These are phyloP conservation scores for Pantelozetes paolii DNA, from an alignment of 2,888 invertebrate species.

Conservation along the genomic window DNA sequence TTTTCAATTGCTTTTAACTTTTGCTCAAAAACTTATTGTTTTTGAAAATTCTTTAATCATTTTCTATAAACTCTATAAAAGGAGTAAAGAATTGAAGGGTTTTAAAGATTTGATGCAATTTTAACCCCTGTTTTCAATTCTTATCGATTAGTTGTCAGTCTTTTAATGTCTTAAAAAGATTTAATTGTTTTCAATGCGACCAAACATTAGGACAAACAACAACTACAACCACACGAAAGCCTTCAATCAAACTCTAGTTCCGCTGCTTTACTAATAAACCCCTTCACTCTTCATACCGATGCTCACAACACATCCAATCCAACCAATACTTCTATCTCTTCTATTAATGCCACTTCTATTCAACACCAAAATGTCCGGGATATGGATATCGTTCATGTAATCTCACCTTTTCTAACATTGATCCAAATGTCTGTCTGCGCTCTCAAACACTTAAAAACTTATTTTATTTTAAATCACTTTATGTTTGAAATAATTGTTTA, in stretches of 20 bases:
- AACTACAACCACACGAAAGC: conserved; percentile 11
- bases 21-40: no score
- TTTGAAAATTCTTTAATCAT: no score
- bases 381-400: conserved; percentile 48
- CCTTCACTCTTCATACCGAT: conserved; percentile 34
- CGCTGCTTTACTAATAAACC: conserved; percentile 29
- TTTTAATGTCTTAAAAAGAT: no score
- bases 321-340: conserved; percentile 8
- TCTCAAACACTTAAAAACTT: no score
- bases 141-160: no score
- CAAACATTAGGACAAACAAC: conserved; percentile 17
- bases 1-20: background rate
- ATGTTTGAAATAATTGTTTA: background rate
- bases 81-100: no score
- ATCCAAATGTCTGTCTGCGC: no score
- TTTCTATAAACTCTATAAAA: no score
- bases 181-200: no score
- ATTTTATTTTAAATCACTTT: no score
- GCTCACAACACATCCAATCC: conserved; percentile 42
- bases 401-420: background rate
- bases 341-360: conserved; percentile 5
- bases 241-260: background rate
- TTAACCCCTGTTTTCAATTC: no score
- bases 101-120: no score
- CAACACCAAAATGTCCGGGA: conserved; percentile 47